Evolutionary conservation across 1,140 invertebrate species (phyloP).

Genomic region (Grapholita molesta): DNA sequence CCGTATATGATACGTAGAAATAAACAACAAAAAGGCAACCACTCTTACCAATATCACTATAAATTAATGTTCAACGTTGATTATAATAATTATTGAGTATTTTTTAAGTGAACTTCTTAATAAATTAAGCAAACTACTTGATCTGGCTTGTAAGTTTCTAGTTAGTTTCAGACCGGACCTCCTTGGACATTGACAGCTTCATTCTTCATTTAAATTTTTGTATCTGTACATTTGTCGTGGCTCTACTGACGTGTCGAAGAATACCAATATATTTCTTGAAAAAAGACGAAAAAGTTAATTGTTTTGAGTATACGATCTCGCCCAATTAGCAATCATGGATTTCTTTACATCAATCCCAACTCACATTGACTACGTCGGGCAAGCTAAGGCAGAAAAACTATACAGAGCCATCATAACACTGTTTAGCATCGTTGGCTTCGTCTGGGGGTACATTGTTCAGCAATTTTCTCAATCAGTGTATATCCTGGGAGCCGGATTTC

Average conservation of each 20-base stretch:
- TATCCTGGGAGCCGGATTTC: constrained; percentile 93
- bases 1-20: not conserved
- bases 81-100: no score
- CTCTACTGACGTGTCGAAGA: constrained; percentile 40
- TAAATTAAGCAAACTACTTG: no score
- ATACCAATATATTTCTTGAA: not conserved
- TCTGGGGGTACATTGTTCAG: constrained; percentile 96
- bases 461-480: constrained; percentile 97
- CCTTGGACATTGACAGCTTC: not conserved
- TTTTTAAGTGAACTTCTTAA: no score
- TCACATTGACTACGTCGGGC: constrained; percentile 91
- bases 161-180: not conserved
- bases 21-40: not conserved
- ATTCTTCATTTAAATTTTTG: not conserved
- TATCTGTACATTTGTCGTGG: not conserved
- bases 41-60: no score
- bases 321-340: constrained; percentile 53
- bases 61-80: no score
- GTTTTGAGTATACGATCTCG: not conserved
- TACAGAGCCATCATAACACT: constrained; percentile 93
- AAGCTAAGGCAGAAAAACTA: constrained; percentile 91
- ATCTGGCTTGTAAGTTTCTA: no score
- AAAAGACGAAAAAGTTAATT: constrained; percentile 13
- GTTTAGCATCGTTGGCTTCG: constrained; percentile 92
- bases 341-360: constrained; percentile 72